phyloP scores from a whole-genome alignment of 2,797 vertebrate species.

The Gadopsis bispinosus region DNA sequence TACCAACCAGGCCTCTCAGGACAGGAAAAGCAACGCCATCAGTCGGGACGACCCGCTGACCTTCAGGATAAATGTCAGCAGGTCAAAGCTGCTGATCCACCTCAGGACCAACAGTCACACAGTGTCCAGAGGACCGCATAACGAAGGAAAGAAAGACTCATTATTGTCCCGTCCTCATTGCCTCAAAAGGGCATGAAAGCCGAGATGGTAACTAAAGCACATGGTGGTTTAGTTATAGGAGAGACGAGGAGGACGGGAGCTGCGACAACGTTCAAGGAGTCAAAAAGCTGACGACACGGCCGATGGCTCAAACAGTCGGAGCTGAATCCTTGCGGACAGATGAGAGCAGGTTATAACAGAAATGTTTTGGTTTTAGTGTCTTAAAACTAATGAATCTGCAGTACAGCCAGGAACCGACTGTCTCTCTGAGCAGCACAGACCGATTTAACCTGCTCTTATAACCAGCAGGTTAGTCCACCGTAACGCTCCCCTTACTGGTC shows the following conservation, averaged over 20 bases:
- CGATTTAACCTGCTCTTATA: too few species aligned
- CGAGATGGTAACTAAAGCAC: neutral
- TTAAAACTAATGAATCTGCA: neutral
- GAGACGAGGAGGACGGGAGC: neutral
- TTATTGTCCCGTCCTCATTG: too few species aligned
- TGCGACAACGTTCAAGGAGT: neutral
- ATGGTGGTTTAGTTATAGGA: neutral
- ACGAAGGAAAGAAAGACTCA: neutral
- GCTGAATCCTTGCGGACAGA: neutral
- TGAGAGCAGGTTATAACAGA: neutral
- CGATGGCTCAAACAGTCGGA: neutral
- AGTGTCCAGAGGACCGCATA: neutral
- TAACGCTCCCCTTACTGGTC: too few species aligned
- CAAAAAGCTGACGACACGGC: neutral
- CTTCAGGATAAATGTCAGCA: conserved; percentile 75
- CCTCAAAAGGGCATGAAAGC: neutral
- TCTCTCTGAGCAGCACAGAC: too few species aligned
- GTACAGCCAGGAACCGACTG: neutral
- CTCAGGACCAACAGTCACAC: neutral
- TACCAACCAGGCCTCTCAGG: conserved; percentile 57
- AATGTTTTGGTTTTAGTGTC: neutral
- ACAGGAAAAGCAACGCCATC: conserved; percentile 86
- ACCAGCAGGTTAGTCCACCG: too few species aligned
- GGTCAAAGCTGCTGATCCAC: conserved; percentile 38
- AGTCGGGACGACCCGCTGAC: conserved; percentile 59